Conservation (phyloP, 2,113 vertebrate species). For the Hyperoodon ampullatus region DNA sequence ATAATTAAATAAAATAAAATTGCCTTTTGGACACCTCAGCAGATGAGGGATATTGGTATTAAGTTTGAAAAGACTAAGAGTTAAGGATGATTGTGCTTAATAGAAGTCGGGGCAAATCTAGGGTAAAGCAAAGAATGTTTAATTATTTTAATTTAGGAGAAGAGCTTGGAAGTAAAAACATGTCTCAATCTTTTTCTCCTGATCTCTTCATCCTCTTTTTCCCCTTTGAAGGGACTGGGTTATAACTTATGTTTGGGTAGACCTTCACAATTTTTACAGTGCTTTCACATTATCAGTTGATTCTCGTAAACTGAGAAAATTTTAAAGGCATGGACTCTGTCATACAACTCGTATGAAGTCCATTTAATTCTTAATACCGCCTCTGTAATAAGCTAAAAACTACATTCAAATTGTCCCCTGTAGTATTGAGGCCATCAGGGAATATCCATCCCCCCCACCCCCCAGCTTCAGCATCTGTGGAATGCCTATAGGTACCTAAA, state of each 20-base stretch:
- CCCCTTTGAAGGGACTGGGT: background rate
- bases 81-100: background rate
- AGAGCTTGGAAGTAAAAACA: background rate
- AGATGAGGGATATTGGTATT: slow-evolving; percentile 4
- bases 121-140: background rate
- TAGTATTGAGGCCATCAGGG: background rate
- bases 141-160: background rate
- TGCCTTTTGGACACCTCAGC: background rate
- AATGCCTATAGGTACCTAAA: background rate
- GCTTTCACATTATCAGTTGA: background rate
- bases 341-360: background rate
- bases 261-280: background rate
- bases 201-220: background rate
- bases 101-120: background rate
- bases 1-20: slow-evolving; percentile 28
- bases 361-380: background rate
- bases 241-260: background rate
- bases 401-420: background rate
- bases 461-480: background rate
- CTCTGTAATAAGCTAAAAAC: background rate
- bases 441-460: background rate
- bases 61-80: background rate
- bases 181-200: background rate
- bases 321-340: background rate
- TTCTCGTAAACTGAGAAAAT: background rate